Evolutionary conservation across 2,797 vertebrate species (phyloP).

Genomic region (Etheostoma perlongum): DNA sequence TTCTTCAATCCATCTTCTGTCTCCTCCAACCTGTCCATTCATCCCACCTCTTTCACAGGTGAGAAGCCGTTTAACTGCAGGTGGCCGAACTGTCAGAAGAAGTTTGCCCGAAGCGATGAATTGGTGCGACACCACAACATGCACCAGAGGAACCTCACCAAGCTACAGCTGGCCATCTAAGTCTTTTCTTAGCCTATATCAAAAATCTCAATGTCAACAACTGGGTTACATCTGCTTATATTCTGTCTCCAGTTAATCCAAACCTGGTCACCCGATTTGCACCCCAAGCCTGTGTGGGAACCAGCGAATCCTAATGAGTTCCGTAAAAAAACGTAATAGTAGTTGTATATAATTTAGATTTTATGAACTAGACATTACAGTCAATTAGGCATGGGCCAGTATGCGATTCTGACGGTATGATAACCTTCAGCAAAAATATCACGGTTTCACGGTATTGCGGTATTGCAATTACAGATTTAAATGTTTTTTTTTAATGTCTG

Average conservation of each 20-base stretch:
- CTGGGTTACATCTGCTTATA: constrained; percentile 33
- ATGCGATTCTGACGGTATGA: no score
- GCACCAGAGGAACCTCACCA: constrained; percentile 99
- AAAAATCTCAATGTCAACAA: constrained; percentile 29
- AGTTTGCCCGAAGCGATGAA: constrained; percentile 98
- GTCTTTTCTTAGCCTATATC: constrained; percentile 2
- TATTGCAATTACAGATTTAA: no score
- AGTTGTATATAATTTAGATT: not conserved
- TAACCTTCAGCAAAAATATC: no score
- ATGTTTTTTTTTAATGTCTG: no score
- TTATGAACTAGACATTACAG: not conserved
- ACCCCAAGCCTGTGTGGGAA: not conserved
- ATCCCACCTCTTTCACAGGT: constrained; percentile 79
- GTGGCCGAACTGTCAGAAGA: constrained; percentile 99
- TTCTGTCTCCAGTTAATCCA: constrained; percentile 3
- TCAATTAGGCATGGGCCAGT: not conserved
- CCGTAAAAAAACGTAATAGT: not conserved
- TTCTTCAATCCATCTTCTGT: constrained; percentile 1
- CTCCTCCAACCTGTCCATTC: not conserved
- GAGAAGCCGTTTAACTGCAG: constrained; percentile 99
- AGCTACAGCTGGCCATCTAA: constrained; percentile 96
- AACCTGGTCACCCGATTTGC: constrained; percentile 1
- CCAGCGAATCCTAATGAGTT: not conserved
- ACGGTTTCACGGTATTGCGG: no score
- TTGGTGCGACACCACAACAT: constrained; percentile 99